Evolutionary conservation across 2,888 invertebrate genomes (phyloP), one percentile per base, ranked within the genome.

Genomic region (Choreutis nemorana): DNA sequence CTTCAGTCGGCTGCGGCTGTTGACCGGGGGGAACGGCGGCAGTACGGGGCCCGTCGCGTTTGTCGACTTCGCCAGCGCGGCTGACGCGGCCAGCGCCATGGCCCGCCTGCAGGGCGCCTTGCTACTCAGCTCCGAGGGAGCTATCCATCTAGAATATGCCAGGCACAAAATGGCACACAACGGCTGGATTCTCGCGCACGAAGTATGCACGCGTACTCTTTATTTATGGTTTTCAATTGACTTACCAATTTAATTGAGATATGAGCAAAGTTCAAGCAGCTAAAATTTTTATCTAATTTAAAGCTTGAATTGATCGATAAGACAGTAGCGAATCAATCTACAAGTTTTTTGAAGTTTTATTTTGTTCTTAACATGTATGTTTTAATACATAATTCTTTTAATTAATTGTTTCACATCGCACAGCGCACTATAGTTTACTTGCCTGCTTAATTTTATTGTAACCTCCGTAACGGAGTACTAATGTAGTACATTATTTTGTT

Each of bases 111-210:
- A 98, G 81, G 97, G 97, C 71, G 93, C 94, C 73, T 90, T 93
- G 80, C 89, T 97, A 61, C 89, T 95, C 73, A 94, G 95, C 75
- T 96, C 96, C 48, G 91, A 97, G 72, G 96, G 96, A 54, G 95
- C 96, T 66, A 95, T 98, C 75, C 90, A 97, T 75, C 96, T 98
- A 80, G 97, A 98, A 85, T 98, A 91, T 85, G 97, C 97, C 78
- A 94, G 95, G 84, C 94, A 92, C 82, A 97, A 97, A 87, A 96
- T 97, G 96, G 93, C 94, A 66, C 80, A 79, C 80, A 80, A 79
- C 72, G 79, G 79, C 70, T 79, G 80, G 79, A 79, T 78, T 67
- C 71, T 71, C 68, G 71, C 73, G 67, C 78, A 75, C 63, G 77
- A 75, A 75, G 75, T 78, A 77, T 71, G 77, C 70, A 72, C 72